Conservation (phyloP, 1,140 invertebrate species). For the Brachionus plicatilis region DNA sequence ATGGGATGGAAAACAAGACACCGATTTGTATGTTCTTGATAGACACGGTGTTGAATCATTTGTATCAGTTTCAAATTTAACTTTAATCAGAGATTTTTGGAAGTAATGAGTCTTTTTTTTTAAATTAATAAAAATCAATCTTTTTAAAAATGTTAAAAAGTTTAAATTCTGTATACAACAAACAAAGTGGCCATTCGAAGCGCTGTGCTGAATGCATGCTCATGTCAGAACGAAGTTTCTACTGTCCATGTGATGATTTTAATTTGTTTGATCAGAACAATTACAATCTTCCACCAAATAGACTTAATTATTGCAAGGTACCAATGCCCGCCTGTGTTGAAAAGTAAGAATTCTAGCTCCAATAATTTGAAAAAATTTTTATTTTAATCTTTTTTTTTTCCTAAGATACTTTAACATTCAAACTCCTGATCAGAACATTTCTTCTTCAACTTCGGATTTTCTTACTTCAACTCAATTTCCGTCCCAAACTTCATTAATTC, state of each 20-base stretch:
- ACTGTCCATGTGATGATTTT: conserved; percentile 39
- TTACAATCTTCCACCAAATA: background rate
- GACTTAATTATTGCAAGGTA: background rate
- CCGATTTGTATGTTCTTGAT: conserved; percentile 17
- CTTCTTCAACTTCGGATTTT: too few species aligned
- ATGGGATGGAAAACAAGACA: background rate
- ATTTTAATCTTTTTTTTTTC: background rate
- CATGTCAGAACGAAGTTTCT: conserved; percentile 14
- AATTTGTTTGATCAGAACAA: background rate
- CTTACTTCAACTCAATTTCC: background rate
- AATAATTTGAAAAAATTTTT: background rate
- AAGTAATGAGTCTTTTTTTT: background rate
- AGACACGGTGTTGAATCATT: conserved; percentile 10
- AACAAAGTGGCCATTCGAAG: background rate
- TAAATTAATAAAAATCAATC: background rate
- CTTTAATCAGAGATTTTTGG: background rate
- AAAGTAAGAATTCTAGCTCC: background rate
- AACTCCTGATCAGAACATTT: background rate
- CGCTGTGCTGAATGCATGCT: conserved; percentile 19
- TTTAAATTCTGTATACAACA: background rate
- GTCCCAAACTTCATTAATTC: background rate
- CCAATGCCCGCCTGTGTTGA: conserved; percentile 2
- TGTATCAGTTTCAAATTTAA: background rate
- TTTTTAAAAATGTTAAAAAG: background rate
- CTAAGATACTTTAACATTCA: background rate